These are phyloP conservation scores for Gari tellinella DNA, from an alignment of 2,888 invertebrate genomes.

Conservation along the genomic window DNA sequence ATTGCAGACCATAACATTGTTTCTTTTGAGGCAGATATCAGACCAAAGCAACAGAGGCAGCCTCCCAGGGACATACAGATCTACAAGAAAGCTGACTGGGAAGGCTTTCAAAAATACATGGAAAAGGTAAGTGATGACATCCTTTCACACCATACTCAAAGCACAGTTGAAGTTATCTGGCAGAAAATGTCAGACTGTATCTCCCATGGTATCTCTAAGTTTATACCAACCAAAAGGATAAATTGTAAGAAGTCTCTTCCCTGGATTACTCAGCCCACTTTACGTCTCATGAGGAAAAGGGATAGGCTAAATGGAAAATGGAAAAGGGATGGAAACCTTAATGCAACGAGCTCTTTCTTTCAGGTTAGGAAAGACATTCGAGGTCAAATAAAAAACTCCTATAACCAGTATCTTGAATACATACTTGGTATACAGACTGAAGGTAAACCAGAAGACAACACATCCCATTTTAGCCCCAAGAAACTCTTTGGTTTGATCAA, in stretches of 20 bases:
- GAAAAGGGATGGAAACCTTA: conserved; percentile 2
- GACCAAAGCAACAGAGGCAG: conserved; percentile 3
- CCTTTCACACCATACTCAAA: background rate
- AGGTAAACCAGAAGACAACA: background rate
- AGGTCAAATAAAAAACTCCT: background rate
- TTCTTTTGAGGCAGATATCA: conserved; percentile 5
- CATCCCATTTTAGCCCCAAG: background rate
- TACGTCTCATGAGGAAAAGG: background rate
- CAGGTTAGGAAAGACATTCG: background rate
- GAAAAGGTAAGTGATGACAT: background rate
- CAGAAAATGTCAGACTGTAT: conserved; percentile 1
- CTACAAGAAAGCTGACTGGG: conserved; percentile 17
- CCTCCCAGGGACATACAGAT: conserved; percentile 1
- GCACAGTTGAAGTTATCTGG: conserved; percentile 3
- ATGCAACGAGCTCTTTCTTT: background rate
- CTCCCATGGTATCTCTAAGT: conserved; percentile 17
- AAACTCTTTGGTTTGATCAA: background rate
- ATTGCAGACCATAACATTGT: conserved; percentile 20
- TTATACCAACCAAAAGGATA: conserved; percentile 18
- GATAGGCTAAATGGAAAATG: background rate
- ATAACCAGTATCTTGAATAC: background rate
- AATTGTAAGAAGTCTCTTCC: conserved; percentile 1
- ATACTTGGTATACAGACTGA: background rate
- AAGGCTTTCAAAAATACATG: conserved; percentile 6
- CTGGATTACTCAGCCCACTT: conserved; percentile 5